Conservation (phyloP, 2,888 invertebrate species). For the Zhengitettix transpicula region DNA sequence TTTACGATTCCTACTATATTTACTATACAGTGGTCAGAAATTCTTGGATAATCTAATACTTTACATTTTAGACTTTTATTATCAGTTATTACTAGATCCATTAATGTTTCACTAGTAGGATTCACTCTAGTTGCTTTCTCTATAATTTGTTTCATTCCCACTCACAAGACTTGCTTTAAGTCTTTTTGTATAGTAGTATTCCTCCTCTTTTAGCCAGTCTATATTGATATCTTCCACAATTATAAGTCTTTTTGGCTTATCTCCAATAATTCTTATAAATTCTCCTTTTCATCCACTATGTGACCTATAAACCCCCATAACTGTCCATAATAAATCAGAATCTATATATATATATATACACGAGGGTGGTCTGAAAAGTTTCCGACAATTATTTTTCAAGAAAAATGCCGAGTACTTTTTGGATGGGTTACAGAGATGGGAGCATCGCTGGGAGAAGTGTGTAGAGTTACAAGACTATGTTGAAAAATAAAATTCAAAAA, state of each 20-base stretch:
- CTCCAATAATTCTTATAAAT: not conserved
- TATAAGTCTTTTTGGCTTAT: not conserved
- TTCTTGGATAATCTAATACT: not conserved
- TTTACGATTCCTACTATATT: not conserved
- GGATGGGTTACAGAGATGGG: too few species aligned
- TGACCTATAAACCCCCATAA: not conserved
- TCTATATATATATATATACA: too few species aligned
- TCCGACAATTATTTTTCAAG: too few species aligned
- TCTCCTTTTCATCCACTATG: not conserved
- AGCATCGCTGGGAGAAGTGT: too few species aligned
- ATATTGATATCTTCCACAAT: too few species aligned
- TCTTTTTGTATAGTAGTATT: too few species aligned
- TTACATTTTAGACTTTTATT: not conserved
- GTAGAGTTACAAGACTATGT: too few species aligned
- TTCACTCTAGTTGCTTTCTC: not conserved
- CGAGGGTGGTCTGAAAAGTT: too few species aligned
- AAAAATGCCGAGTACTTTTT: too few species aligned
- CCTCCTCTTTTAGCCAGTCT: not conserved
- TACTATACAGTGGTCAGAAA: not conserved
- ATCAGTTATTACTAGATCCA: not conserved
- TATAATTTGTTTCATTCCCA: not conserved
- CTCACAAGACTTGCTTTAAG: not conserved
- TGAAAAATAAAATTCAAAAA: too few species aligned
- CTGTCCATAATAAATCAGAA: not conserved
- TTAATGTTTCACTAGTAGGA: not conserved